Percentiles rank a stretch among this genome's conserved stretches.
Conservation (phyloP, 2,888 invertebrate species). For the Dorcus hopei region DNA sequence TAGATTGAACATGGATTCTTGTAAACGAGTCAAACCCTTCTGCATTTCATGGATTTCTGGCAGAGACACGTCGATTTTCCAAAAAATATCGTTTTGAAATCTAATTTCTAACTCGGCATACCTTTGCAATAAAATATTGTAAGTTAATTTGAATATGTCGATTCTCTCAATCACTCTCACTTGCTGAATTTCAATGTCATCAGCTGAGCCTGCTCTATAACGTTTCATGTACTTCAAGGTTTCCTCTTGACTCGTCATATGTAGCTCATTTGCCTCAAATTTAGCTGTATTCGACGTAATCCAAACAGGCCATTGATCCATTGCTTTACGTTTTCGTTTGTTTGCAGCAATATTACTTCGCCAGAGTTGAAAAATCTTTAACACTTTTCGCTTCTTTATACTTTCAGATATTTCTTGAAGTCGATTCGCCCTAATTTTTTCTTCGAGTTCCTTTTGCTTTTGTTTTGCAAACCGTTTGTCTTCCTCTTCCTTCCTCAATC, state of each 20-base stretch:
- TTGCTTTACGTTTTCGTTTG: conserved; percentile 51
- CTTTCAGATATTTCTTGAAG: conserved; percentile 45
- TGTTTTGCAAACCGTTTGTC: conserved; percentile 18
- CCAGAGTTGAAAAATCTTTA: conserved; percentile 52
- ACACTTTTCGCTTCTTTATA: conserved; percentile 41
- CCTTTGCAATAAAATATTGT: conserved; percentile 32
- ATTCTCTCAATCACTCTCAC: conserved; percentile 29
- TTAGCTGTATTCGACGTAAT: conserved; percentile 46
- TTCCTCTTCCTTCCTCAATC: conserved; percentile 29
- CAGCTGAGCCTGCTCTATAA: conserved; percentile 49
- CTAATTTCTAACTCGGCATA: conserved; percentile 29
- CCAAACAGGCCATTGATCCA: conserved; percentile 58
- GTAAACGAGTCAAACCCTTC: conserved; percentile 22
- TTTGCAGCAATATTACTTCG: conserved; percentile 42
- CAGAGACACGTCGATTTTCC: conserved; percentile 59
- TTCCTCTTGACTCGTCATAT: conserved; percentile 47
- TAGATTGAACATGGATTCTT: conserved; percentile 28
- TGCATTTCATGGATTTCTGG: conserved; percentile 15
- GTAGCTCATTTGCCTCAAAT: conserved; percentile 49
- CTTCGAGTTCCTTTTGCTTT: background rate
- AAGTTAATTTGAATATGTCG: conserved; percentile 34
- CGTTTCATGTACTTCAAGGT: conserved; percentile 52
- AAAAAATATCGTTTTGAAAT: conserved; percentile 47
- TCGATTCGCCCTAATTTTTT: conserved; percentile 36
- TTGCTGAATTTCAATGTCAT: conserved; percentile 27